Conservation (phyloP, 2,113 vertebrate species). For the Plecturocebus donacophilus region DNA sequence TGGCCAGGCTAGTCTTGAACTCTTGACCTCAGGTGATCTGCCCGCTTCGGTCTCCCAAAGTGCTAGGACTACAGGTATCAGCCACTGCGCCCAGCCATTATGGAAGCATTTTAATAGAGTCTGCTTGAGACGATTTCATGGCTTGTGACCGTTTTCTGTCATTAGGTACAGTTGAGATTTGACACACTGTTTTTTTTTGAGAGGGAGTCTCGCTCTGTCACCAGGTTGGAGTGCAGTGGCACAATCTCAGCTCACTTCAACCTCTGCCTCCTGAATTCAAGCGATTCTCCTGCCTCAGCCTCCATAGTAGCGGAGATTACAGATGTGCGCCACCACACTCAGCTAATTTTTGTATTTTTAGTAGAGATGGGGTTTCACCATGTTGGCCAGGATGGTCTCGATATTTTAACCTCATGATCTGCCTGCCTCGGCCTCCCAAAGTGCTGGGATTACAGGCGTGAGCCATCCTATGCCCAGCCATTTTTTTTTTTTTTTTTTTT, state of each 20-base stretch:
- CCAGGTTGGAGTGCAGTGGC: background rate
- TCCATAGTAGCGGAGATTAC: background rate
- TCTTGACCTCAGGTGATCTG: too few relatives aligned
- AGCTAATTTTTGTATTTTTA: background rate
- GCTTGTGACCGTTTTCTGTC: background rate
- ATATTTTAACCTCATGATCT: background rate
- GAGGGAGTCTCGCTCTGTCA: background rate
- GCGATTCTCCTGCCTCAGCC: background rate
- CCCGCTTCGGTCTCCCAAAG: too few relatives aligned
- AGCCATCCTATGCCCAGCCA: background rate
- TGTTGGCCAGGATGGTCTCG: background rate
- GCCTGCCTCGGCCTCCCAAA: background rate
- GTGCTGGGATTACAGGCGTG: background rate
- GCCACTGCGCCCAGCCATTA: background rate
- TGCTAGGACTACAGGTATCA: too few relatives aligned
- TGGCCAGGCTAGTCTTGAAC: too few relatives aligned
- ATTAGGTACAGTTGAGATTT: slow-evolving; percentile 1
- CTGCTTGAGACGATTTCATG: background rate
- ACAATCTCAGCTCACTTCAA: background rate
- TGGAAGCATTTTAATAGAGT: background rate
- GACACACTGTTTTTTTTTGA: background rate
- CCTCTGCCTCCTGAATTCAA: background rate
- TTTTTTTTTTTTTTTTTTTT: too few relatives aligned
- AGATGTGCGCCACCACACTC: background rate
- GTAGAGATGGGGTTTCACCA: background rate